A percentile compares a stretch with the other conserved stretches of the same genome.
These are phyloP conservation scores for Fistularia tabacaria DNA, from an alignment of 2,797 vertebrate species.

Conservation along the genomic window DNA sequence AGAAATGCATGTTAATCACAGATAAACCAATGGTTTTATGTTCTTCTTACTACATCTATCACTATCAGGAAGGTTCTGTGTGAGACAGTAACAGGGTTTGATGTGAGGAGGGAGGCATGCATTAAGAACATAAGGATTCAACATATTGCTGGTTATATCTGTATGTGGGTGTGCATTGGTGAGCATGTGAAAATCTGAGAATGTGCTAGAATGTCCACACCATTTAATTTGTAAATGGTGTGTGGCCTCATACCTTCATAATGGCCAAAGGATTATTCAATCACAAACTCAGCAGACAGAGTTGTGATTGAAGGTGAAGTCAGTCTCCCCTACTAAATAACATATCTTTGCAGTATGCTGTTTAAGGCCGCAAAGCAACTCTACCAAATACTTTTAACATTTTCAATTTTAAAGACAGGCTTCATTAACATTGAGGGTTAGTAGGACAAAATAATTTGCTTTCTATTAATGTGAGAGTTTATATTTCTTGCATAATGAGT, in stretches of 20 bases:
- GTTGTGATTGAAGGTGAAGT: conserved; percentile 17
- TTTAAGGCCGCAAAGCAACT: too few relatives aligned
- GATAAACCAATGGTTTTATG: not conserved
- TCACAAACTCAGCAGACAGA: conserved; percentile 60
- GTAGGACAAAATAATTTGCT: too few relatives aligned
- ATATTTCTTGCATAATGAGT: too few relatives aligned
- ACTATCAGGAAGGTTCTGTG: too few relatives aligned
- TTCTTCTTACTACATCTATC: too few relatives aligned
- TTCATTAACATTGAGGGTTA: too few relatives aligned
- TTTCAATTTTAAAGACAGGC: too few relatives aligned
- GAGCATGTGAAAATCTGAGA: conserved; percentile 6
- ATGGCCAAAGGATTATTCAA: conserved; percentile 58
- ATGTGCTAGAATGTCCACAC: conserved; percentile 21
- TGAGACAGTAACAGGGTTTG: conserved; percentile 11
- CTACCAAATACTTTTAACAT: too few relatives aligned
- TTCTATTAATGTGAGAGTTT: too few relatives aligned
- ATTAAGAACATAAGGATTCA: conserved; percentile 25
- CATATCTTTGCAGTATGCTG: not conserved
- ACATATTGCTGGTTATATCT: conserved; percentile 2
- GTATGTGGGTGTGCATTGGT: conserved; percentile 4
- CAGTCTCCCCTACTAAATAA: not conserved
- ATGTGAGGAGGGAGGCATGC: conserved; percentile 17
- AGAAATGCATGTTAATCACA: not conserved
- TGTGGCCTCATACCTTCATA: conserved; percentile 39
- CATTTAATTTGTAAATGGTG: conserved; percentile 21